Evolutionary conservation across 2,113 vertebrate species (phyloP), one percentile per base, ranked within the genome.

Genomic region (Solea senegalensis): DNA sequence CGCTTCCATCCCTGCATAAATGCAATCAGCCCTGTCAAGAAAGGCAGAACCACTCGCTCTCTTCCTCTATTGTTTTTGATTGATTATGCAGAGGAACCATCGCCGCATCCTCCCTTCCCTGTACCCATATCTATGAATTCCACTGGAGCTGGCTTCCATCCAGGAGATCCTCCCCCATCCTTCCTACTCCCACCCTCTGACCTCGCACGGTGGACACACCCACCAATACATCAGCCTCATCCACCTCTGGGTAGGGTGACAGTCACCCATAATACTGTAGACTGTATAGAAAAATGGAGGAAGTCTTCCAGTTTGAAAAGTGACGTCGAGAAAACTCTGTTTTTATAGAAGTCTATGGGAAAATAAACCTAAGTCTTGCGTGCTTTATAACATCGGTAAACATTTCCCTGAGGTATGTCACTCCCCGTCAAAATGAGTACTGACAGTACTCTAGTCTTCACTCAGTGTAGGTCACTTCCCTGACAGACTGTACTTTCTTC

Each of bases 131-230:
- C 68, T 83, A 68, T 84, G 80, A 75, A 81, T 85, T 85, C 16
- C 79, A 73, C 85, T 74, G 84, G 87, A 86, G 87, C 85, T 93
- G 92, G 93, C 92, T 75, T 13, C 2, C 28, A 86, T 87, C 93
- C 93, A 94, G 89, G 59, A 53, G 45, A 74, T 50, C 71, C 81
- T 73, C 81, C 74, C 76, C 68, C 70, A 58, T 59, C 63, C 60
- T 65, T 81, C 67, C 74, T 54, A 15, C 54, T 61, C 46, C 66
- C 28, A 73, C 70, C 66, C 52, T 69, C 54, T 81, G 70, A 88
- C 72, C 70, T 74, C 68, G 56, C 21, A 52, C 44, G 15, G 28
- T 65, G 68, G 1, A 34, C 34, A 34, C 34, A 6, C 34, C 34
- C 34, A 34, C 34, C 34, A 34, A 2, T 34, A 34, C 72, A 75